Base-by-base conservation (phyloP, 2,888 invertebrate genomes). In the Caradrina clavipalpis region DNA sequence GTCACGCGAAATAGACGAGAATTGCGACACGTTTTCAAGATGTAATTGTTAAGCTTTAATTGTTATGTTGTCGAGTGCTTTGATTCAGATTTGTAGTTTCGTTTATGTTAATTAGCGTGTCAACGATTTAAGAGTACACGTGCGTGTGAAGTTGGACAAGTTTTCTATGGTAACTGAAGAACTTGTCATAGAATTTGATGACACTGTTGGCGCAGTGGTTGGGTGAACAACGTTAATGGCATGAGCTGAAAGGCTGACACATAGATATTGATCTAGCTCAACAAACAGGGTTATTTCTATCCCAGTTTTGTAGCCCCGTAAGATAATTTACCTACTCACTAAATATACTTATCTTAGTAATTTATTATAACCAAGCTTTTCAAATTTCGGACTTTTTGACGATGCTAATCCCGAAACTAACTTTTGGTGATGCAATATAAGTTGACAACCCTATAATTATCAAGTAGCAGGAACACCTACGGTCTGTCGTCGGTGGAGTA, bases 381-480 rank as follows among this genome's bases (percentile, higher is more conserved):
- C 13, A 39, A 8, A 39, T 11, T 39, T 39, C 10, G 10, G 7
- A 39, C 39, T 39, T 11, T 39, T 11, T 39, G 39, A 11, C 11
- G 11, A 11, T 11, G 39, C 39, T 39, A 39, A 39, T 39, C 1
- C 2, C 10, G 39, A 39, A 11, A 39, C 13, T 11, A 13, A 39
- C 39, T 39, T 39, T 13, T 11, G 10, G 31, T 50, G 35, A 50
- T 3, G 35, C 31, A 60, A 49, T n/a, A 10, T 11, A 15, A 7
- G 0, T 7, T 55, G 56, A 0, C 73, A 81, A 49, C 83, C 83
- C 80, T 83, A 59, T 0, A 71, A 56, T 59, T 45, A 60, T 54
- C 61, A 75, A 72, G 78, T 66, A 65, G 70, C 53, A 62, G 51
- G 4, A 66, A 73, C 81, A 71, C 81, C 75, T 81, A 83, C 84